Percentiles rank a stretch among this genome's conserved stretches.
Conservation (phyloP, 2,888 invertebrate genomes). For the Tortricodes alternella region DNA sequence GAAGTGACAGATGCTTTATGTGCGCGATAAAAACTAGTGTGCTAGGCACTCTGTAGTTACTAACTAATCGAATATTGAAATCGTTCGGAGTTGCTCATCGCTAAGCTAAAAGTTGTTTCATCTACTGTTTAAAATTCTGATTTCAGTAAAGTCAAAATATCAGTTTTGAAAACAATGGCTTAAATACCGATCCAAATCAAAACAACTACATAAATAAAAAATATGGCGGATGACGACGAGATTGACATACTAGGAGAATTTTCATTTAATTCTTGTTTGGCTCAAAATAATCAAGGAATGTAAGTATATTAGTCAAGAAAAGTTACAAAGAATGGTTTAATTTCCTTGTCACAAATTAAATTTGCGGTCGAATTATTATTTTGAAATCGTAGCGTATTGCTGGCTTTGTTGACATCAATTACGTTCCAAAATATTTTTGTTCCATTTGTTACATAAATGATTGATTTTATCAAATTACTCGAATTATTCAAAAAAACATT, state of each 20-base stretch:
- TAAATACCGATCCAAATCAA: slow-evolving; percentile 8
- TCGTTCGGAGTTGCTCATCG: too few species aligned
- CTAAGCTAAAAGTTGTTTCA: too few species aligned
- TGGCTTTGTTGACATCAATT: slow-evolving; percentile 41
- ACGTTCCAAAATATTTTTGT: slow-evolving; percentile 34
- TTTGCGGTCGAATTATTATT: neutral
- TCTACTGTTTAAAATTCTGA: too few species aligned
- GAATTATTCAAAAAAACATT: too few species aligned
- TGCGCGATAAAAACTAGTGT: too few species aligned
- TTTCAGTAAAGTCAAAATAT: neutral
- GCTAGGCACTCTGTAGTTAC: too few species aligned
- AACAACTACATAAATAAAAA: slow-evolving; percentile 36
- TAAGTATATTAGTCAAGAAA: slow-evolving; percentile 66
- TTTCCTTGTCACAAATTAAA: slow-evolving; percentile 29
- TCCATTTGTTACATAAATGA: slow-evolving; percentile 11
- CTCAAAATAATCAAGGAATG: slow-evolving; percentile 83
- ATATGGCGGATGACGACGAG: slow-evolving; percentile 88
- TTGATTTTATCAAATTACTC: too few species aligned
- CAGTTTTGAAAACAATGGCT: neutral
- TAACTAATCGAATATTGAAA: too few species aligned
- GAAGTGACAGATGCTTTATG: too few species aligned
- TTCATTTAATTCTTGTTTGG: slow-evolving; percentile 84
- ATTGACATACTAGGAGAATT: slow-evolving; percentile 89
- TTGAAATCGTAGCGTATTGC: neutral
- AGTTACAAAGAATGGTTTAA: neutral